These are phyloP conservation scores for Sarcoramphus papa DNA, from an alignment of 2,797 vertebrate species.

Conservation along the genomic window DNA sequence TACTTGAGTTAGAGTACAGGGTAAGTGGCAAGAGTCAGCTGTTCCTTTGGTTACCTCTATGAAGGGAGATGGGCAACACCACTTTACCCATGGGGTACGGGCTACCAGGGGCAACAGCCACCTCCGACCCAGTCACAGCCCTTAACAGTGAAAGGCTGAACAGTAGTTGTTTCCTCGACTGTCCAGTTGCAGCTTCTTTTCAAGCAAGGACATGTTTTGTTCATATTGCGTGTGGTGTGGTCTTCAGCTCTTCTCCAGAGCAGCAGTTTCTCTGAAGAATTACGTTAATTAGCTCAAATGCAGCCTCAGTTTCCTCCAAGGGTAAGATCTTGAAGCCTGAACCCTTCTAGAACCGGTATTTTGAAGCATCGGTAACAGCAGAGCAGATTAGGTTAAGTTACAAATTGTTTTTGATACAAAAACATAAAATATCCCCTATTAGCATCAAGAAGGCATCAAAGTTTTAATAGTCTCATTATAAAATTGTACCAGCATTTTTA, in stretches of 20 bases:
- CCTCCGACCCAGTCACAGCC: neutral
- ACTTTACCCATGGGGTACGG: fast-evolving
- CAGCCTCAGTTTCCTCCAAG: neutral
- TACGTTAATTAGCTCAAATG: neutral
- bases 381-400: conserved; percentile 29
- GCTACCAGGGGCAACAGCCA: neutral
- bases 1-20: neutral
- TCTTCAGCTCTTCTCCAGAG: neutral
- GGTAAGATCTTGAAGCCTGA: neutral
- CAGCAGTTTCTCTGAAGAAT: neutral
- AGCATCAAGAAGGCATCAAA: conserved; percentile 61
- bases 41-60: neutral
- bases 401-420: conserved; percentile 66
- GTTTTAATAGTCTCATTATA: conserved; percentile 33
- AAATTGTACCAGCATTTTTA: conserved; percentile 9
- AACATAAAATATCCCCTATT: conserved; percentile 53
- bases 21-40: neutral
- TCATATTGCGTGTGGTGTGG: fast-evolving
- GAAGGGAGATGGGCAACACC: fast-evolving
- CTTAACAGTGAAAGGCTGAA: too few species aligned
- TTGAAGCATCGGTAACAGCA: neutral
- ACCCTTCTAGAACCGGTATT: neutral
- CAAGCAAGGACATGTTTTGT: neutral
- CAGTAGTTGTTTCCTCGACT: neutral
- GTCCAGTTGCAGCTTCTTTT: neutral